Evolutionary conservation across 2,113 vertebrate genomes (phyloP).

Genomic region (Planiliza haematocheilus): DNA sequence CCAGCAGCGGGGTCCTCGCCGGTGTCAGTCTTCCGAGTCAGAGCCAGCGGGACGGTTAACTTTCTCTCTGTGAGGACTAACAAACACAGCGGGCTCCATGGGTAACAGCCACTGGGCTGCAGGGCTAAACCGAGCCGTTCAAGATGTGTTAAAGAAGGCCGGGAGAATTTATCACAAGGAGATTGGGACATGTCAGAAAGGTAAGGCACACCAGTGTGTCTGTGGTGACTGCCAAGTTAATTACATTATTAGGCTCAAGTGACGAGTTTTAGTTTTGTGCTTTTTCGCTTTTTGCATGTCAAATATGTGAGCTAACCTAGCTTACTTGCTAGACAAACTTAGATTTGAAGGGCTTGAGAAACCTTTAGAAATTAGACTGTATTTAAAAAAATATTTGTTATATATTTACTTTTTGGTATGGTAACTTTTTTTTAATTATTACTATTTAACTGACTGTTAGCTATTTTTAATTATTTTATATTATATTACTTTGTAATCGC

Average conservation of each 20-base stretch:
- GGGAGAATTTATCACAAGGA: slow-evolving; percentile 35
- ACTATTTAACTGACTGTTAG: too few relatives aligned
- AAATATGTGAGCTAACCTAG: not conserved
- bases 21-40: slow-evolving; percentile 22
- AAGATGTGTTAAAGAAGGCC: slow-evolving; percentile 55
- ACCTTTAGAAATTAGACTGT: not conserved
- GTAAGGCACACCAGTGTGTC: slow-evolving; percentile 77
- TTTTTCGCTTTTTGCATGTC: not conserved
- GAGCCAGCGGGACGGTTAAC: slow-evolving; percentile 19
- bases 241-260: not conserved
- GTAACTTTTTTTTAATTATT: too few relatives aligned
- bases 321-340: not conserved
- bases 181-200: slow-evolving; percentile 92
- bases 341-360: too few relatives aligned
- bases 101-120: slow-evolving; percentile 55
- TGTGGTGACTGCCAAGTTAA: not conserved
- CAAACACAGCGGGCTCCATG: slow-evolving; percentile 66
- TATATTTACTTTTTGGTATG: too few relatives aligned
- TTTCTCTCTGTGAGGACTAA: slow-evolving; percentile 2
- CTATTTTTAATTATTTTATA: too few relatives aligned
- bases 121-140: slow-evolving; percentile 43
- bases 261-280: not conserved
- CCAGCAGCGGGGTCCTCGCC: slow-evolving; percentile 4
- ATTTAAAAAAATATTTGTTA: too few relatives aligned
- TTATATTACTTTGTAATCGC: too few relatives aligned